Evolutionary conservation across 2,797 vertebrate genomes (phyloP), one percentile per base, ranked within the genome.

Genomic region (Passerculus sandwichensis): DNA sequence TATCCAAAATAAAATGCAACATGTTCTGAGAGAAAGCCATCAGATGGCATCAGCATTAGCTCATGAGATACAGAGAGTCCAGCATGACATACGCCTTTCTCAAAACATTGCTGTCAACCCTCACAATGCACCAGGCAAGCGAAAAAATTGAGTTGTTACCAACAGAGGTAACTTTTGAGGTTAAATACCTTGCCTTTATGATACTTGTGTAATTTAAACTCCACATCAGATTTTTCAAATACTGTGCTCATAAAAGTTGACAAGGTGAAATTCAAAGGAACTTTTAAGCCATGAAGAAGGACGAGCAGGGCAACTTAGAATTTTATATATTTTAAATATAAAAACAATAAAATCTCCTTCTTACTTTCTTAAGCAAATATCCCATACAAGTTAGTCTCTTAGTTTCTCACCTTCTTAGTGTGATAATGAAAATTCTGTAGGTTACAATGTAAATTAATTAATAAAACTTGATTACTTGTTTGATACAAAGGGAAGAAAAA

Each of bases 351-450:
- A 62, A 89, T n/a, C 21, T 61, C 53, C 36, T 92, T 74, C 82
- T 91, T 56, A 70, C 64, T 94, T 86, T 89, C 47, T 87, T 87
- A 93, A 73, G 45, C 34, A 93, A 90, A 91, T 62, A 79, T 73
- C 38, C 32, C 40, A 48, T 73, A 80, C 18, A 89, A 85, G n/a
- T 74, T 83, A 96, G 94, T 83, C 20, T 79, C 62, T 92, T 75
- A 32, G 81, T 95, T 97, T 96, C 94, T 97, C 81, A 96, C 69
- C 42, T 97, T 91, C 88, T 59, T 59, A 76, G n/a, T 44, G 48
- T 92, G 77, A 32, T 94, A 97, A 96, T 91, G 51, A 96, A 96
- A 97, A 81, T 25, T 69, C 67, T 90, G 59, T 48, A 95, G 53
- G 61, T 94, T 91, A 91, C 26, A 77, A 89, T 81, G 74, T 60